phyloP scores from a whole-genome alignment of 1,140 invertebrate species.

The Ceratina japonica region DNA sequence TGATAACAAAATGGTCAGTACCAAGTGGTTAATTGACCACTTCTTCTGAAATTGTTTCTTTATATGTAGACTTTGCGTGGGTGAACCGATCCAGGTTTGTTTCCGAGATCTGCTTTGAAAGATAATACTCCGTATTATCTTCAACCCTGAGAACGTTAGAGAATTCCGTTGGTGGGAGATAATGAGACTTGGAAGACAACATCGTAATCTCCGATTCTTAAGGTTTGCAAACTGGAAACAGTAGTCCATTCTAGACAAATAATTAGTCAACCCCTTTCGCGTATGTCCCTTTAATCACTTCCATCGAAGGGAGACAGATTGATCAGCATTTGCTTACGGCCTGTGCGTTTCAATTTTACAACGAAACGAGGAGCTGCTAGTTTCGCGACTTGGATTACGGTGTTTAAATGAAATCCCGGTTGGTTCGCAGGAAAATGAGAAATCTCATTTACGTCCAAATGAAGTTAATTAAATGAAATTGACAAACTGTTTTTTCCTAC shows the following conservation, averaged over 20 bases:
- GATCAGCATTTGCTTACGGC: not conserved
- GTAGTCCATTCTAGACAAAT: not conserved
- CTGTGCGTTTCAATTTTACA: not conserved
- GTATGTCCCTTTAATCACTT: constrained; percentile 1
- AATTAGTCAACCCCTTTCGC: not conserved
- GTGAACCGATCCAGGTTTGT: not conserved
- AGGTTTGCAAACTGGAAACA: not conserved
- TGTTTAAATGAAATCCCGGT: constrained; percentile 5
- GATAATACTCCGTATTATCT: not conserved
- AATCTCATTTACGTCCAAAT: not conserved
- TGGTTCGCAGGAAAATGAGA: not conserved
- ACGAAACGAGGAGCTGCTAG: not conserved
- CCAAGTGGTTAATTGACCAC: not conserved
- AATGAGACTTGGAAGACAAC: not conserved
- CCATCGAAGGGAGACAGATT: not conserved
- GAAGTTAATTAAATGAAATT: constrained; percentile 34
- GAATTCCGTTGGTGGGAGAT: not conserved
- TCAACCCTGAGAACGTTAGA: not conserved
- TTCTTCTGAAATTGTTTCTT: not conserved
- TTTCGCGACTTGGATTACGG: constrained; percentile 2
- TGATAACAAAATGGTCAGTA: not conserved
- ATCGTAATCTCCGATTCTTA: no score
- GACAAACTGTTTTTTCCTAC: not conserved
- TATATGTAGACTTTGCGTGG: not conserved
- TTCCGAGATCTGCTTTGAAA: not conserved